phyloP scores from a whole-genome alignment of 2,797 vertebrate species.

The Sebastes jordani region DNA sequence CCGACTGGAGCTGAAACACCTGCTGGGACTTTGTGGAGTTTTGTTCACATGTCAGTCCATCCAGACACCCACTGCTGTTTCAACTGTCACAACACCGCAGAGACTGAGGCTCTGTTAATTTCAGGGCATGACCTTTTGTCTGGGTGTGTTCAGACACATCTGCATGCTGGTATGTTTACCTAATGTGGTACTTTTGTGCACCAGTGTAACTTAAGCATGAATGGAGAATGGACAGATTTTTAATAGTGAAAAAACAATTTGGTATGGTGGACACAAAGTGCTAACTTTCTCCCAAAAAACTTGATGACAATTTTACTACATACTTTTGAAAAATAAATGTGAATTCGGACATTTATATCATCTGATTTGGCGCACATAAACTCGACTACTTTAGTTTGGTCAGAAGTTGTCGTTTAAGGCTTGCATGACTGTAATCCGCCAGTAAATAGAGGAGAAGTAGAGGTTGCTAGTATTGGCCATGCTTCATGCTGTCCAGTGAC shows the following conservation, averaged over 20 bases:
- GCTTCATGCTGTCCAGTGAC: too few relatives aligned
- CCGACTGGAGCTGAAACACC: conserved; percentile 64
- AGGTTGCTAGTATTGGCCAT: too few relatives aligned
- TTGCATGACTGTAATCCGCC: accelerated
- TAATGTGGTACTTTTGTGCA: neutral
- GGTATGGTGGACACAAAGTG: neutral
- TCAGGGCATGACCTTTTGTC: conserved; percentile 24
- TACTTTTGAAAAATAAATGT: too few relatives aligned
- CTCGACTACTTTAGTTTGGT: too few relatives aligned
- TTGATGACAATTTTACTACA: too few relatives aligned
- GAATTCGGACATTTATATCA: too few relatives aligned
- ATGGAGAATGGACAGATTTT: neutral
- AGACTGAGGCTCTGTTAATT: conserved; percentile 20
- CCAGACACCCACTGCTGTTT: conserved; percentile 37
- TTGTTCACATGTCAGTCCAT: conserved; percentile 51
- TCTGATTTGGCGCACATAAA: too few relatives aligned
- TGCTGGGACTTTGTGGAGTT: conserved; percentile 46
- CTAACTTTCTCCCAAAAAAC: neutral
- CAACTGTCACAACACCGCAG: conserved; percentile 54
- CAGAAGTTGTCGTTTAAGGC: too few relatives aligned
- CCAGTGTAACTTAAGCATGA: neutral
- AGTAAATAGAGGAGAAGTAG: too few relatives aligned
- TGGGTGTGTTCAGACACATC: conserved; percentile 9
- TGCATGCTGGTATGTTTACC: neutral
- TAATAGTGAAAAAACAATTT: too few relatives aligned